Conservation (phyloP, 2,113 vertebrate genomes). For the Physeter macrocephalus region DNA sequence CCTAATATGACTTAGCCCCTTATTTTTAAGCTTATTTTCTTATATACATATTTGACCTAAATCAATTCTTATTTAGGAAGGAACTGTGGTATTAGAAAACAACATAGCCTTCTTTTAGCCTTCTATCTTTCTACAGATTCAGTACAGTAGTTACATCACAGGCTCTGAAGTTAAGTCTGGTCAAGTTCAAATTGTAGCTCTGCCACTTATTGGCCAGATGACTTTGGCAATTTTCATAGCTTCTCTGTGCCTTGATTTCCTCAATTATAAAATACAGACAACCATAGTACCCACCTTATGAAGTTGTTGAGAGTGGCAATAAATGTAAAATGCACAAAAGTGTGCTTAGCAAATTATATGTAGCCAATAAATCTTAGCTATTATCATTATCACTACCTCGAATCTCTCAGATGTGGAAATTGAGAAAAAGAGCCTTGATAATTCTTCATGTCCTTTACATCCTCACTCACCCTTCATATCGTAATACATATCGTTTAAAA, state of each 20-base stretch:
- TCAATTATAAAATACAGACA: not conserved
- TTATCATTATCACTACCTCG: not conserved
- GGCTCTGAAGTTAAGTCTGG: not conserved
- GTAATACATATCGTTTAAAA: not conserved
- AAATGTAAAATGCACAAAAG: not conserved
- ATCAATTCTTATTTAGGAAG: not conserved
- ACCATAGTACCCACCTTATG: not conserved
- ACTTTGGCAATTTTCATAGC: not conserved
- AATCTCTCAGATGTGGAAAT: not conserved
- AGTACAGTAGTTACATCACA: not conserved
- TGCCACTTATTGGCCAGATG: not conserved
- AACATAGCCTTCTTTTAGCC: not conserved
- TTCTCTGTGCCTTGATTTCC: not conserved
- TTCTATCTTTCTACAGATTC: not conserved
- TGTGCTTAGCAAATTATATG: not conserved
- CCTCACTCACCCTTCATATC: not conserved
- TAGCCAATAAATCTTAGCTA: not conserved
- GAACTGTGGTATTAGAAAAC: not conserved
- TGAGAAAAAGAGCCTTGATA: not conserved
- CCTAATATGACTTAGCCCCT: not conserved
- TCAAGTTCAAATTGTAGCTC: constrained; percentile 2
- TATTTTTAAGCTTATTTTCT: constrained; percentile 28
- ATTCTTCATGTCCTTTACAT: not conserved
- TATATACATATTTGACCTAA: not conserved
- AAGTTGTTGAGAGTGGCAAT: not conserved